Evolutionary conservation across 1,140 invertebrate genomes (phyloP).

Genomic region (Lepidurus packardi): DNA sequence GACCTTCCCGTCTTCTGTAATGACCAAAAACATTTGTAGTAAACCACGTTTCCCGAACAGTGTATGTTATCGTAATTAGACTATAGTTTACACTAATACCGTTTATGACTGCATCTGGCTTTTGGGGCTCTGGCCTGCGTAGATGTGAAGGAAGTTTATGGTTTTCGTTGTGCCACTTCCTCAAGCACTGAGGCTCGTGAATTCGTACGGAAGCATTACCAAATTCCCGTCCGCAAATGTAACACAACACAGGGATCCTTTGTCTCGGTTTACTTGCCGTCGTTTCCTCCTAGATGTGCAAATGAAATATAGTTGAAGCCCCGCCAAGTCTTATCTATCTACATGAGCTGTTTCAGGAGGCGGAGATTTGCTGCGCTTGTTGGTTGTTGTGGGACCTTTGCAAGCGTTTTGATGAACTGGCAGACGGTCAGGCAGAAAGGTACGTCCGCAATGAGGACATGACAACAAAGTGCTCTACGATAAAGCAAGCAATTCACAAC

Average conservation of each 20-base stretch:
- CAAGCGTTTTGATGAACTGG: slow-evolving; percentile 49
- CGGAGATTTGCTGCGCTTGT: not conserved
- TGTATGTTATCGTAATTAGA: not conserved
- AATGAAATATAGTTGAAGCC: slow-evolving; percentile 46
- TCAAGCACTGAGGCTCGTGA: slow-evolving; percentile 70
- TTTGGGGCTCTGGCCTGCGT: slow-evolving; percentile 54
- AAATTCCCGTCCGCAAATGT: slow-evolving; percentile 68
- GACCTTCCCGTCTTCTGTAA: slow-evolving; percentile 47
- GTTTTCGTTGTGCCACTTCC: slow-evolving; percentile 67
- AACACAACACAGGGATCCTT: slow-evolving; percentile 56
- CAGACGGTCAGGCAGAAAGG: slow-evolving; percentile 50
- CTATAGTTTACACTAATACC: slow-evolving; percentile 43
- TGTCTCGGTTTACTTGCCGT: not conserved
- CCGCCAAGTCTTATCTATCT: not conserved
- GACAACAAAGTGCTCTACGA: slow-evolving; percentile 50
- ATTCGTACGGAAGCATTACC: slow-evolving; percentile 63
- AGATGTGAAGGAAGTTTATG: slow-evolving; percentile 55
- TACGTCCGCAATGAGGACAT: slow-evolving; percentile 49
- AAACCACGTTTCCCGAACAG: not conserved
- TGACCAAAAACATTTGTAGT: slow-evolving; percentile 18
- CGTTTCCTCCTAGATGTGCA: slow-evolving; percentile 1
- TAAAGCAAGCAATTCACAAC: slow-evolving; percentile 40
- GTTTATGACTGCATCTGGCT: slow-evolving; percentile 54
- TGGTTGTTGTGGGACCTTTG: slow-evolving; percentile 43
- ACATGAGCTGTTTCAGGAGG: not conserved